phyloP scores from a whole-genome alignment of 2,888 invertebrate genomes.

The Drosophila fulvimacula region DNA sequence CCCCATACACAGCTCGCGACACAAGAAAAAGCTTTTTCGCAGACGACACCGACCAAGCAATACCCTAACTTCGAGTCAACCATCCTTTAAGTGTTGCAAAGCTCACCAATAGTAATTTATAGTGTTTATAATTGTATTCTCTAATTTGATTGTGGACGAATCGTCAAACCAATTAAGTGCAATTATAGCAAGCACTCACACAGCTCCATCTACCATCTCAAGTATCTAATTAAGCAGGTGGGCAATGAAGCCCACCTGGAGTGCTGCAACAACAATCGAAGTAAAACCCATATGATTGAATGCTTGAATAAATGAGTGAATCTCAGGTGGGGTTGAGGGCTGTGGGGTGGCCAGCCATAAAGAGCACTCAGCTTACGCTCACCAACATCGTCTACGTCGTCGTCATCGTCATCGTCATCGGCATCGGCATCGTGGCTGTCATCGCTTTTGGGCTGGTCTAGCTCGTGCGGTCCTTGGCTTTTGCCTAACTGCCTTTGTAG shows the following conservation, averaged over 20 bases:
- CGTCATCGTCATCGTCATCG: slow-evolving; percentile 9
- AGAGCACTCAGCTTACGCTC: slow-evolving; percentile 11
- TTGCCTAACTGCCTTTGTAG: slow-evolving; percentile 72
- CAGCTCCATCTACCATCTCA: slow-evolving; percentile 2
- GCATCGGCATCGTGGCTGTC: slow-evolving; percentile 10
- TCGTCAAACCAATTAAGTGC: not conserved
- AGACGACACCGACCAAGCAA: not conserved
- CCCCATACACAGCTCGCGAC: slow-evolving; percentile 17
- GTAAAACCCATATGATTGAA: slow-evolving; percentile 55
- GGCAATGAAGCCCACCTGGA: slow-evolving; percentile 1
- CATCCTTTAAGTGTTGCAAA: not conserved
- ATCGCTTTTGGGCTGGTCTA: slow-evolving; percentile 32
- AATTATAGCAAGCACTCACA: slow-evolving; percentile 4
- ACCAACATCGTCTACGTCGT: not conserved
- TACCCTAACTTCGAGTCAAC: slow-evolving; percentile 7
- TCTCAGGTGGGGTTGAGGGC: slow-evolving; percentile 14
- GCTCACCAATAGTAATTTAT: not conserved
- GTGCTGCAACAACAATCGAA: slow-evolving; percentile 10
- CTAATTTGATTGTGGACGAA: not conserved
- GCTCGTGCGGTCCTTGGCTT: slow-evolving; percentile 47
- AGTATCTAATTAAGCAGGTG: not conserved
- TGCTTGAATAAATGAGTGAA: slow-evolving; percentile 45
- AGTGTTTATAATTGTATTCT: not conserved
- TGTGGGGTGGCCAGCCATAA: not conserved
- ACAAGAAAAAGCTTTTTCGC: slow-evolving; percentile 6